Evolutionary conservation across 2,888 invertebrate genomes (phyloP).

Genomic region (Acanthacorydalis orientalis): DNA sequence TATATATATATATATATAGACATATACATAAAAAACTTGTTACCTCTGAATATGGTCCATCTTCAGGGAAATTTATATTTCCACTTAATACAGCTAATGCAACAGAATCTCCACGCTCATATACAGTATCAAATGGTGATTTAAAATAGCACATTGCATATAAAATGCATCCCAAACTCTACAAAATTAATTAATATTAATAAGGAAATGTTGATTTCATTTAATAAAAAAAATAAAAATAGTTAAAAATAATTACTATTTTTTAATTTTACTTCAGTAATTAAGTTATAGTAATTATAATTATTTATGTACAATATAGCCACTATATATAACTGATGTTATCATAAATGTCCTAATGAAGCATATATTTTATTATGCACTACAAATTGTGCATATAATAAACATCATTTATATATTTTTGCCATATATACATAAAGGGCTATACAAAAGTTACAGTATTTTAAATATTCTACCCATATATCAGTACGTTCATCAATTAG

Average conservation of each 20-base stretch:
- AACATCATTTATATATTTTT: too few relatives aligned
- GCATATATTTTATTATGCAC: too few relatives aligned
- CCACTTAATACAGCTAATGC: constrained; percentile 70
- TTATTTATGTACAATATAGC: too few relatives aligned
- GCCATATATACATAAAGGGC: too few relatives aligned
- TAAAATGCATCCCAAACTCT: constrained; percentile 73
- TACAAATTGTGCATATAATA: too few relatives aligned
- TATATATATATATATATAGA: too few relatives aligned
- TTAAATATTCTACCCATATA: constrained; percentile 49
- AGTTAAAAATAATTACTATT: not conserved
- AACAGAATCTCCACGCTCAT: constrained; percentile 74
- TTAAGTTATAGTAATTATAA: too few relatives aligned
- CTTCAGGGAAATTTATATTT: constrained; percentile 51
- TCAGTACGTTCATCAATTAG: constrained; percentile 71
- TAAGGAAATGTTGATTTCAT: not conserved
- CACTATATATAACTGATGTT: too few relatives aligned
- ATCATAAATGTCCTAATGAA: too few relatives aligned
- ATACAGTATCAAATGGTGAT: constrained; percentile 70
- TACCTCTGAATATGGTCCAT: constrained; percentile 44
- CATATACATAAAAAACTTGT: not conserved
- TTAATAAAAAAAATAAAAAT: not conserved
- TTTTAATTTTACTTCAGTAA: not conserved
- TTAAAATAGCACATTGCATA: constrained; percentile 74
- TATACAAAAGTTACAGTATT: not conserved
- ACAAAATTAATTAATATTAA: constrained; percentile 15